Evolutionary conservation across 2,113 vertebrate genomes (phyloP).

Genomic region (Lepidothrix coronata): DNA sequence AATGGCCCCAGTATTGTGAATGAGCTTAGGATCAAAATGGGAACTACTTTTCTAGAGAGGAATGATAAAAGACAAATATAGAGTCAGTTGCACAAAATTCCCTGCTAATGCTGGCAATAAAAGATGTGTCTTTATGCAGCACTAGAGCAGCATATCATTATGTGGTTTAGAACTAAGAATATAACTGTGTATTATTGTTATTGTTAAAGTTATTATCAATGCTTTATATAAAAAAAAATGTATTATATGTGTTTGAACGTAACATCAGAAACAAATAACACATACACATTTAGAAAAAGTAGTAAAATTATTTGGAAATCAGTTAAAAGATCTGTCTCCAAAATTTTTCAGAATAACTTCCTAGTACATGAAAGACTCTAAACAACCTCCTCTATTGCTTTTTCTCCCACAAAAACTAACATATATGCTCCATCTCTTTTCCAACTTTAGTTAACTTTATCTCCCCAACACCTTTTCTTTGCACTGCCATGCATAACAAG

Average conservation of each 20-base stretch:
- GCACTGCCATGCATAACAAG: background rate
- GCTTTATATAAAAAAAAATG: background rate
- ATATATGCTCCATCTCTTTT: background rate
- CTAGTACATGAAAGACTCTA: background rate
- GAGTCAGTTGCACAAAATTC: background rate
- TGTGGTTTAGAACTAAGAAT: background rate
- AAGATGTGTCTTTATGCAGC: background rate
- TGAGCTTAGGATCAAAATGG: background rate
- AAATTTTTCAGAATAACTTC: background rate
- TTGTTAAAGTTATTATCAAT: background rate
- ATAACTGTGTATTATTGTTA: background rate
- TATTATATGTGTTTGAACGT: background rate
- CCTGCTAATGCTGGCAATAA: background rate
- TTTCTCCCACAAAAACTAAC: background rate
- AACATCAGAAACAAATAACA: background rate
- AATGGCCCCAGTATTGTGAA: background rate
- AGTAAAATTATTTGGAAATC: background rate
- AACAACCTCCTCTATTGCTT: background rate
- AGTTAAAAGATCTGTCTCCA: background rate
- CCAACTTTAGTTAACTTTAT: background rate
- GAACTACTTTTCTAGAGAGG: background rate
- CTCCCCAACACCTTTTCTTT: background rate
- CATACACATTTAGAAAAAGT: background rate
- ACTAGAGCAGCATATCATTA: background rate
- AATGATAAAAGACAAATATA: background rate